Evolutionary conservation across 2,888 invertebrate species (phyloP), one percentile per base, ranked within the genome.

Genomic region (Choreutis nemorana): DNA sequence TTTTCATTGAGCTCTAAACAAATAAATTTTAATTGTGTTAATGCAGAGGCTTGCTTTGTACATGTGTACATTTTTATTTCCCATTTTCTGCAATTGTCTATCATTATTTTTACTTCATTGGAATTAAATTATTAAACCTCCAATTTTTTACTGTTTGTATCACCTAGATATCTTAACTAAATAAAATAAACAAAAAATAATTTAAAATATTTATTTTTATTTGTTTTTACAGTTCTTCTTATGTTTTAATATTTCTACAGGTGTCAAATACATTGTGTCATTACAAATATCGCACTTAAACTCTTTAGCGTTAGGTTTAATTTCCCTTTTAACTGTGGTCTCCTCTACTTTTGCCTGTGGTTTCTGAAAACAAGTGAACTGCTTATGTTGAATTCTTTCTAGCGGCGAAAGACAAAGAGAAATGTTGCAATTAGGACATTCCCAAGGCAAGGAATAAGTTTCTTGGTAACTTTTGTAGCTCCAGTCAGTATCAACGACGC

Each of bases 241-340:
- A 71, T 97, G 96, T 47, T 85, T 90, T 37, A 96, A 79, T 56
- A 94, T 89, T 58, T 96, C 94, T 12, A 90, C 88, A 3, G 91
- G 87, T 7, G 90, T 89, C 40, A 94, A 67, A 45, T 83, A 79
- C 32, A 94, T 62, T 3, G 80, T 82, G 42, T 85, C 72, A 2
- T 82, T 70, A 64, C 97, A 97, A 42, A 62, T 78, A 6, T 83
- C 72, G 58, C 97, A 97, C 41, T 81, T 81, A 66, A 85, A 93
- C 23, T 81, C 68, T 55, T 81, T 82, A 1, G 82, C 72, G 52
- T 87, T 88, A 30, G 84, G 71, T 51, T 60, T 62, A 38, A 51
- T 65, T 46, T 66, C 55, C 43, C 46, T 56, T 41, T 37, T 37
- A 32, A 40, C 37, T 34, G 48, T 56, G 0, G 49, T 42, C 26